These are phyloP conservation scores for Lepus oiostolus DNA, from an alignment of 2,797 vertebrate species.

Conservation along the genomic window DNA sequence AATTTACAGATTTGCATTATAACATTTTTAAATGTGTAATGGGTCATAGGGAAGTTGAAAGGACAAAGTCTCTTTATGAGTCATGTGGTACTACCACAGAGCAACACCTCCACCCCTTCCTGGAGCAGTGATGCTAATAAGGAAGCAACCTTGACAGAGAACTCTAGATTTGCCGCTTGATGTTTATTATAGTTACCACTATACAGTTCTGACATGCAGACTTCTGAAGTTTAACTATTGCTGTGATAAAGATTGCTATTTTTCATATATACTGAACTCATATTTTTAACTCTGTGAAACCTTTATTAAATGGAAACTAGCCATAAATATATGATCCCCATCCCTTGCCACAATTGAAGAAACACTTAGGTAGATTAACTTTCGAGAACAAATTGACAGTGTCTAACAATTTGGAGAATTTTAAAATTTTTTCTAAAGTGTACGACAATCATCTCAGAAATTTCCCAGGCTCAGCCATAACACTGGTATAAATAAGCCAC, in stretches of 20 bases:
- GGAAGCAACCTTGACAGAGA: neutral
- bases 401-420: neutral
- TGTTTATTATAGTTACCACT: neutral
- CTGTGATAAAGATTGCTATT: neutral
- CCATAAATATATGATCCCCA: neutral
- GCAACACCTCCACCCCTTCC: neutral
- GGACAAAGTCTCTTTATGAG: neutral
- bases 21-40: neutral
- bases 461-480: neutral
- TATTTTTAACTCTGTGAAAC: conserved; percentile 36
- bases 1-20: neutral
- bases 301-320: neutral
- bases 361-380: neutral
- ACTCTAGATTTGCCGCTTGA: neutral
- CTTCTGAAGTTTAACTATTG: neutral
- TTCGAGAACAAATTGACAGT: neutral
- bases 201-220: neutral
- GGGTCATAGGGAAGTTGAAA: neutral
- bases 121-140: neutral
- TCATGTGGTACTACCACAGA: too few relatives aligned
- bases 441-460: neutral
- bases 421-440: neutral
- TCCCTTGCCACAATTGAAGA: neutral
- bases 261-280: neutral
- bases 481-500: neutral